Base-by-base conservation (phyloP, 2,113 vertebrate species). In the Herpailurus yagouaroundi region DNA sequence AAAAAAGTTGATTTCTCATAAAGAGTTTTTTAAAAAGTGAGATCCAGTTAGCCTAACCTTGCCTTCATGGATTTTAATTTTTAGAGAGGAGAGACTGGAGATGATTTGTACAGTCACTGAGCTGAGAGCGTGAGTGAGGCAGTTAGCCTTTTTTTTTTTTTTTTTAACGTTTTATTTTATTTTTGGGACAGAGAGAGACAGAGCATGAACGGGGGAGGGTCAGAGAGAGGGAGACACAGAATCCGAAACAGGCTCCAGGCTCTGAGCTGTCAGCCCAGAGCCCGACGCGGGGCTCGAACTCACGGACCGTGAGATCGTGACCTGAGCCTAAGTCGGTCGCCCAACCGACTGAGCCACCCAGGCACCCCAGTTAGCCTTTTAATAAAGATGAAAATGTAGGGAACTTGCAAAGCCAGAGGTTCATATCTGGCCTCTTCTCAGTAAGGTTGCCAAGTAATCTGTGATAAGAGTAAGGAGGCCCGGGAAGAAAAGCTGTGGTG, bases 51-150 rank as follows among this genome's bases (percentile, higher is more conserved):
- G 50, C 83, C 85, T 94, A 52, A 64, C 79, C 69, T 80, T 84
- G 57, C 52, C 81, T 87, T 91, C 71, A 73, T 64, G 82, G 48
- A 76, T 87, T 93, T 76, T 91, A 63, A 71, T 85, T 90, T 96
- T 94, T 94, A 94, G 71, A 83, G 81, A 82, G 36, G 36, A 60
- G 48, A 87, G 29, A 87, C 14, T 50, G 18, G 45, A 57, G 41
- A 96, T 83, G 48, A 41, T 77, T 83, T 83, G 57, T 60, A 81
- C 73, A 63, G 36, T 93, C 55, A 4, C 41, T 86, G 52, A 83
- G 60, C 87, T 81, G 64, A 94, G 31, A 73, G 31, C 87, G 41
- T 60, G 31, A 41, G 69, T 83, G 38, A 69, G 83, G 52, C n/a
- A 68, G 25, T 95, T 76, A 68, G 66, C 86, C 41, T 73, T 12